Percentiles rank a stretch among this genome's conserved stretches.
These are phyloP conservation scores for Lycaena phlaeas DNA, from an alignment of 2,888 invertebrate species.

Conservation along the genomic window DNA sequence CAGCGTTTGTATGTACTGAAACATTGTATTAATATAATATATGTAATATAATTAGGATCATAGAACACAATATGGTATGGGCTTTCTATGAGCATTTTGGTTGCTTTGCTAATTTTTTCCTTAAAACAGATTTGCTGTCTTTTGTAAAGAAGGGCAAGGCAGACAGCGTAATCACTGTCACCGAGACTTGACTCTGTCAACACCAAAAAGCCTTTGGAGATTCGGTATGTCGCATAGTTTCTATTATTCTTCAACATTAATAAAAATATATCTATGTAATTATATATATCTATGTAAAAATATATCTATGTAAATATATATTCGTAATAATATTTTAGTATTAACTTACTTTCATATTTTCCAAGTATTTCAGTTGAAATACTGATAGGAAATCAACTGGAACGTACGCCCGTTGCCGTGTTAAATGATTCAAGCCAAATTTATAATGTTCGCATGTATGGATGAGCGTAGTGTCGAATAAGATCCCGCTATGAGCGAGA, in stretches of 20 bases:
- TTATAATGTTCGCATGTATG: not conserved
- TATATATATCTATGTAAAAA: too few species aligned
- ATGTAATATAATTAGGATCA: slow-evolving; percentile 14
- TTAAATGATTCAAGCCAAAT: not conserved
- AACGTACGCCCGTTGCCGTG: not conserved
- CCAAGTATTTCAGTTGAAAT: not conserved
- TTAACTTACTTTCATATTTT: not conserved
- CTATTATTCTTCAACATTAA: too few species aligned
- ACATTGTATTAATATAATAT: slow-evolving; percentile 13
- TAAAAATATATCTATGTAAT: too few species aligned
- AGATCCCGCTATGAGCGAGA: not conserved
- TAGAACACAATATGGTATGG: not conserved
- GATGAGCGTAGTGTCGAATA: not conserved
- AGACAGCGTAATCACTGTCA: too few species aligned
- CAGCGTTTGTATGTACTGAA: slow-evolving; percentile 27
- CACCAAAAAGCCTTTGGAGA: not conserved
- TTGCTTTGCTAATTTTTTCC: too few species aligned
- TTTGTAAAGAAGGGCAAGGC: too few species aligned
- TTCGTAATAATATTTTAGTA: not conserved
- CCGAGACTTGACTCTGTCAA: too few species aligned
- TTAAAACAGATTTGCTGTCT: too few species aligned
- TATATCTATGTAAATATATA: not conserved
- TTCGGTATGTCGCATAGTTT: too few species aligned
- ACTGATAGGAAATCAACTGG: not conserved
- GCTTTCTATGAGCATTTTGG: not conserved